Evolutionary conservation across 2,113 vertebrate genomes (phyloP).

Genomic region (Entelurus aequoreus): DNA sequence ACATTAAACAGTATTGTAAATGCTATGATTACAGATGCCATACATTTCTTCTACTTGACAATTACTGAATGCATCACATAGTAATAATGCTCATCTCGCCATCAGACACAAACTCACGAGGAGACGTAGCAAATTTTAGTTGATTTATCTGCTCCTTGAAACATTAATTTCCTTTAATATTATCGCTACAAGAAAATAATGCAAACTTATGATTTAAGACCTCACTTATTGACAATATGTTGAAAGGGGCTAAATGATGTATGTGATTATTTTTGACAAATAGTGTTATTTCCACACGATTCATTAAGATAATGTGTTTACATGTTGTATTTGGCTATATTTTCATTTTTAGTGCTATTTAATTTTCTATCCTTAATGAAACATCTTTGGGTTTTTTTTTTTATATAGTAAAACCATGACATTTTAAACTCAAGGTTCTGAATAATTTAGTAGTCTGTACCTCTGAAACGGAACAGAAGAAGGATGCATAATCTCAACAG

Average conservation of each 20-base stretch:
- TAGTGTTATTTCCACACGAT: not conserved
- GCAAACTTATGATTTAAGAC: too few relatives aligned
- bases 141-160: not conserved
- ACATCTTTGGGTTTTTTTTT: not conserved
- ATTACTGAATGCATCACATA: too few relatives aligned
- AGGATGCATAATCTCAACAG: conserved; percentile 24
- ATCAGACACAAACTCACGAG: too few relatives aligned
- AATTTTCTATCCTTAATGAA: not conserved
- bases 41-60: too few relatives aligned
- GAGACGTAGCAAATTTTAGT: too few relatives aligned
- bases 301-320: not conserved
- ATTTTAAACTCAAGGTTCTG: not conserved
- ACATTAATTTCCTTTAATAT: not conserved
- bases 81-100: too few relatives aligned
- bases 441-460: conserved; percentile 2
- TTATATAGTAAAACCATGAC: not conserved
- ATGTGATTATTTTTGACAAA: not conserved
- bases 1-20: too few relatives aligned
- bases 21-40: too few relatives aligned
- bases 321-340: not conserved
- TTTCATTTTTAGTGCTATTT: not conserved
- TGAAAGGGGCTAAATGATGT: not conserved
- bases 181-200: not conserved
- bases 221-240: not conserved
- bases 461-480: conserved; percentile 1